Percentiles rank a stretch among this genome's conserved stretches.
Evolutionary conservation across 2,888 invertebrate species (phyloP).

Genomic region (Shargacucullia verbasci): DNA sequence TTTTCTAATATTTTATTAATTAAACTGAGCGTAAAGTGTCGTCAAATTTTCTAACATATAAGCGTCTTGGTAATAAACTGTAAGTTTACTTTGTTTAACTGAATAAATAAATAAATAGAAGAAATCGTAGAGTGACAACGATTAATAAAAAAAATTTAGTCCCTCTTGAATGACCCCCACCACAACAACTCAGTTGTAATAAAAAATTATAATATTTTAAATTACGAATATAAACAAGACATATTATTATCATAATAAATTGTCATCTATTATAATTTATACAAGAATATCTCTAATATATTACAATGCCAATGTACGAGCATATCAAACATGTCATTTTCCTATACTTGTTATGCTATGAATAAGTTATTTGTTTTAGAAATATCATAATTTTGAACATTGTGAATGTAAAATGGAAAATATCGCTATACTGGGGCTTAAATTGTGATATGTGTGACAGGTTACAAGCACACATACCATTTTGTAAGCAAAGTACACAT

Average conservation of each 20-base stretch:
- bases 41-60: too few species aligned
- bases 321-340: too few species aligned
- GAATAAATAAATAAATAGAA: too few species aligned
- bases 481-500: conserved; percentile 12
- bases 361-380: conserved; percentile 14
- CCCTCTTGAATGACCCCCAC: too few species aligned
- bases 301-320: not conserved
- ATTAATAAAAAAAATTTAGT: too few species aligned
- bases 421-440: not conserved
- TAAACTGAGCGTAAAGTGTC: too few species aligned
- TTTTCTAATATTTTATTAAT: too few species aligned
- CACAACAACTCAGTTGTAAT: too few species aligned
- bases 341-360: not conserved
- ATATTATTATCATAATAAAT: not conserved
- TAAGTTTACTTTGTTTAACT: too few species aligned
- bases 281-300: not conserved
- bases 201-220: too few species aligned
- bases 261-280: not conserved
- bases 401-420: conserved; percentile 7
- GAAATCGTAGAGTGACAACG: too few species aligned
- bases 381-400: conserved; percentile 12
- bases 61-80: too few species aligned
- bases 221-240: not conserved
- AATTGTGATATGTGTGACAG: conserved; percentile 34
- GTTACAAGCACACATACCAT: conserved; percentile 13